Conservation (phyloP, 1,140 invertebrate species). For the Zaprionus nigranus region DNA sequence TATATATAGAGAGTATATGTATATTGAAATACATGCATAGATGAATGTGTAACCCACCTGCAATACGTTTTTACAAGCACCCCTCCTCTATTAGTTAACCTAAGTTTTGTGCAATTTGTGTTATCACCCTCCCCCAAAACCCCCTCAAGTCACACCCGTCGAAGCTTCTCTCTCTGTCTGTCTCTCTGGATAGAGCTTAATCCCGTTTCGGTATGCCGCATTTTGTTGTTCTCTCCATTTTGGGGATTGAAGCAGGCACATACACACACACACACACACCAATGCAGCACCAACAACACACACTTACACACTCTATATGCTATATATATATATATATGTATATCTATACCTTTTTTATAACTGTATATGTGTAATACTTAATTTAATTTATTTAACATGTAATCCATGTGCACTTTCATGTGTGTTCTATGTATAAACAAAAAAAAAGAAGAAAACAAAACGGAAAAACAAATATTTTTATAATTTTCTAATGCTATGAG, state of each 20-base stretch:
- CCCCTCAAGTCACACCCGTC: neutral
- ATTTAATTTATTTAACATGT: conserved; percentile 76
- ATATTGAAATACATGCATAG: conserved; percentile 37
- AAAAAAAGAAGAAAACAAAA: conserved; percentile 1
- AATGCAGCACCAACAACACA: conserved; percentile 16
- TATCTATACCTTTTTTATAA: conserved; percentile 43
- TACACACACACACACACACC: conserved; percentile 31
- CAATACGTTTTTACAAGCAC: conserved; percentile 39
- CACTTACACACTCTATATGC: conserved; percentile 42
- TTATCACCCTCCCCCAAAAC: conserved; percentile 1
- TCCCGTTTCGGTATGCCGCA: conserved; percentile 25
- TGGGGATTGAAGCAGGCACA: conserved; percentile 31
- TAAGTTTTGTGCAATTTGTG: conserved; percentile 58
- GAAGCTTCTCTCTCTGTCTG: conserved; percentile 10
- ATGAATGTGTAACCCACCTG: conserved; percentile 51
- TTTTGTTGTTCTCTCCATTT: conserved; percentile 51
- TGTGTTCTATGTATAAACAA: conserved; percentile 39
- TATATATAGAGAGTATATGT: conserved; percentile 36
- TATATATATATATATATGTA: conserved; percentile 17
- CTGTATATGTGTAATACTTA: conserved; percentile 51
- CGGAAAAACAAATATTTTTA: conserved; percentile 25
- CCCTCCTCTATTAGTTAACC: conserved; percentile 16
- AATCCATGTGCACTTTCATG: conserved; percentile 48
- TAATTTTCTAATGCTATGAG: conserved; percentile 71
- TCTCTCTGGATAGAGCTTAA: conserved; percentile 26